Evolutionary conservation across 2,113 vertebrate genomes (phyloP), one percentile per base, ranked within the genome.

Genomic region (Urocynchramus pylzowi): DNA sequence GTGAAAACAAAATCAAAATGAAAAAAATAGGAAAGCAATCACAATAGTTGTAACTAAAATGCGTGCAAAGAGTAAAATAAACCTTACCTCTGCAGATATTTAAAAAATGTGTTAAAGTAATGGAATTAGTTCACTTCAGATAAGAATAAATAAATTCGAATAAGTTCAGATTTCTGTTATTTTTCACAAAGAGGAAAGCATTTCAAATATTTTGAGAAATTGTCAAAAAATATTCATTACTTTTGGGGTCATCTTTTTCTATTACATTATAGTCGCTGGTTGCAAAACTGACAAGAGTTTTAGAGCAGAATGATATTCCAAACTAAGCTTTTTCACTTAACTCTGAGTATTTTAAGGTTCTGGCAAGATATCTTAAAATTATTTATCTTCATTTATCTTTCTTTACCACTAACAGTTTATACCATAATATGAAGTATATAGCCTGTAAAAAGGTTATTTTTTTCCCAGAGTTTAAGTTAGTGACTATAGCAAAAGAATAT

Each of bases 401-500:
- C 10, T 65, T 27, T 82, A 53, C 39, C 11, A 27, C 2, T 57
- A 59, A 2, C 3, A 39, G 4, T 1, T 89, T 70, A 52, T n/a
- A 73, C 17, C 2, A 17, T 35, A 61, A 45, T 39, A 22, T 6
- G 27, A 84, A 16, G 28, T 33, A 61, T 42, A 69, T 44, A 68
- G 2, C 6, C 33, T 64, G 47, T 59, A 16, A 87, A 93, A 54
- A 35, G 6, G 3, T 33, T 87, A 30, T 16, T 3, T 65, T 91
- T 93, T 65, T 94, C 80, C 87, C 53, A 33, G 41, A 87, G 49
- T 95, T 87, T 78, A 91, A 64, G n/a, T 91, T 82, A 95, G 81
- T 81, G 95, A 57, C 67, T 87, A 64, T 27, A 94, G 41, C 61
- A 96, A 96, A 94, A 79, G 14, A 83, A 97, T 96, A 81, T 87